These are phyloP conservation scores for Coregonus sp. DNA, from an alignment of 2,797 vertebrate genomes.

Conservation along the genomic window DNA sequence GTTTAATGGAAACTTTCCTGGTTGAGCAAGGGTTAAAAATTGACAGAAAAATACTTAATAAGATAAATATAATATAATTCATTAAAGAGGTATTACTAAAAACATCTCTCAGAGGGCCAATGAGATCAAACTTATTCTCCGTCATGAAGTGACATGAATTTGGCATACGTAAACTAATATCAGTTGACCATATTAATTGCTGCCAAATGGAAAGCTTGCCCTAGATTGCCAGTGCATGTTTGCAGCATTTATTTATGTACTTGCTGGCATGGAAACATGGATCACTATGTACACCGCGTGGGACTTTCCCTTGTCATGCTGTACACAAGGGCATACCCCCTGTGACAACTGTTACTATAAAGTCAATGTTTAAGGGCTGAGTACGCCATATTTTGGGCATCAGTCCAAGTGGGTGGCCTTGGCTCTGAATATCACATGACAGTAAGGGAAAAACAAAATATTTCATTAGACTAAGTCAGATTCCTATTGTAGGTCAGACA, in stretches of 20 bases:
- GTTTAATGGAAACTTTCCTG: too few relatives aligned
- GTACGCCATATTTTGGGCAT: not conserved
- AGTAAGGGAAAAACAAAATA: not conserved
- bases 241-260: not conserved
- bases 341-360: not conserved
- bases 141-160: not conserved
- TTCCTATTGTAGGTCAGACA: not conserved
- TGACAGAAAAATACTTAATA: not conserved
- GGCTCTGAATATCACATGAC: not conserved
- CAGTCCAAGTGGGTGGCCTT: not conserved
- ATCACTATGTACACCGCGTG: not conserved
- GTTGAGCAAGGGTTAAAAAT: too few relatives aligned
- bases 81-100: not conserved
- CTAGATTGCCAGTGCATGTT: not conserved
- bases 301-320: not conserved
- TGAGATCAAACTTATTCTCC: not conserved
- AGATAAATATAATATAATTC: not conserved
- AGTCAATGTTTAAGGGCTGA: not conserved
- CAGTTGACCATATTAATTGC: not conserved
- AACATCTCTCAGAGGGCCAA: not conserved
- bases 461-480: not conserved
- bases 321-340: not conserved
- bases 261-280: slow-evolving; percentile 1
- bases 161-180: not conserved
- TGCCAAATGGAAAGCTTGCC: not conserved